These are phyloP conservation scores for Eulemur albifrons DNA, from an alignment of 2,797 vertebrate species.

Conservation along the genomic window DNA sequence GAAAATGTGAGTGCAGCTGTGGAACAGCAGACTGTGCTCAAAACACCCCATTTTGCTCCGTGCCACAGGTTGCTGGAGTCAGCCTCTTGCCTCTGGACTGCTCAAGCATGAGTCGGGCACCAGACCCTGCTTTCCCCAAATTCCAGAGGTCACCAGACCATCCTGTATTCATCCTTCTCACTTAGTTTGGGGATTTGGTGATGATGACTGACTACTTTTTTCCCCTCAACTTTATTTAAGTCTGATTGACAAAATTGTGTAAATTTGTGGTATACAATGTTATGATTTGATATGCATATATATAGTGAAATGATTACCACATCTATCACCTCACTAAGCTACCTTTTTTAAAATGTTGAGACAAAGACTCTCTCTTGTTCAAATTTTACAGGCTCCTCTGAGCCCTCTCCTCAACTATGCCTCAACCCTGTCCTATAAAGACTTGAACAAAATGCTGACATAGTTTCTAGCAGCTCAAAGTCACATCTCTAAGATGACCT, in stretches of 20 bases:
- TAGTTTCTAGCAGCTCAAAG: neutral
- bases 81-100: neutral
- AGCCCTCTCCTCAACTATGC: neutral
- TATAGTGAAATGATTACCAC: neutral
- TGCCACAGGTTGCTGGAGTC: neutral
- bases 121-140: neutral
- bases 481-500: neutral
- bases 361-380: too few species aligned
- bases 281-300: neutral
- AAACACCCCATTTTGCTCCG: neutral
- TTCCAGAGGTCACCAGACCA: neutral
- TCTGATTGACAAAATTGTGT: neutral
- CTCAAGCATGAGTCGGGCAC: neutral
- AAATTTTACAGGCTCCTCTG: neutral
- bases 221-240: neutral
- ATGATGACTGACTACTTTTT: neutral
- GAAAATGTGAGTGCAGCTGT: neutral
- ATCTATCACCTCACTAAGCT: too few species aligned
- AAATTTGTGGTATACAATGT: neutral
- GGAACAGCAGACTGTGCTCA: neutral
- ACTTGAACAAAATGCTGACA: neutral
- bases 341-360: too few species aligned
- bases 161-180: neutral
- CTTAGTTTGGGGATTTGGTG: neutral
- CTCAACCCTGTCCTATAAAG: neutral